Percentiles rank a stretch among this genome's conserved stretches.
Conservation (phyloP, 1,140 invertebrate genomes). For the Heliconius melpomene region DNA sequence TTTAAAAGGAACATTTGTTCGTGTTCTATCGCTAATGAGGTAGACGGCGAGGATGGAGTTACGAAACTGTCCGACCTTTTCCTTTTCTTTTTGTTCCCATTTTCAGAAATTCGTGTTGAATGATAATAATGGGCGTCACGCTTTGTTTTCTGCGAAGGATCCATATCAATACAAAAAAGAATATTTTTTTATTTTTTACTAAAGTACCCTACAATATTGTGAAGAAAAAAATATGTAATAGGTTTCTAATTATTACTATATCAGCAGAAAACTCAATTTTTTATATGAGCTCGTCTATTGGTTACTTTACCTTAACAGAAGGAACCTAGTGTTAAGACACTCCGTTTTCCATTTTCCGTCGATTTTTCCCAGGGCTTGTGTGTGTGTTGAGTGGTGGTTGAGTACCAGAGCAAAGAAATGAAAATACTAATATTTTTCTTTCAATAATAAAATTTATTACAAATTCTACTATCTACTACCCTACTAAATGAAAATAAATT, state of each 20-base stretch:
- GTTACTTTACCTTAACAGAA: no score
- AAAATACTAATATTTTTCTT: no score
- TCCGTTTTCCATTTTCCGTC: no score
- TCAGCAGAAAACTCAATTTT: no score
- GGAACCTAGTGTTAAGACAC: no score
- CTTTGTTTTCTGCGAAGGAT: neutral
- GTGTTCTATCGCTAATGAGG: neutral
- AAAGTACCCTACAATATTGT: no score
- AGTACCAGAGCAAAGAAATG: no score
- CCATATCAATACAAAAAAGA: neutral
- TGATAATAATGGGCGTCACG: neutral
- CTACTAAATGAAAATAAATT: neutral
- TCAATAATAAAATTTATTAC: neutral
- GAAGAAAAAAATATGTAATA: no score
- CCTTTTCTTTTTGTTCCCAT: neutral
- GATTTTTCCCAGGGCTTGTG: no score
- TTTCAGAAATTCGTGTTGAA: neutral
- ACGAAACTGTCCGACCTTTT: neutral
- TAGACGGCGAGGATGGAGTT: conserved; percentile 3
- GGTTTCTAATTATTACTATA: no score
- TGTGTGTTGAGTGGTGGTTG: no score
- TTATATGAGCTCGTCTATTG: no score
- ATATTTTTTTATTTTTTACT: neutral
- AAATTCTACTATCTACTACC: neutral
- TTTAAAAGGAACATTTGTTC: neutral